Conservation (phyloP, 2,113 vertebrate genomes). For the Poeciliopsis occidentalis region DNA sequence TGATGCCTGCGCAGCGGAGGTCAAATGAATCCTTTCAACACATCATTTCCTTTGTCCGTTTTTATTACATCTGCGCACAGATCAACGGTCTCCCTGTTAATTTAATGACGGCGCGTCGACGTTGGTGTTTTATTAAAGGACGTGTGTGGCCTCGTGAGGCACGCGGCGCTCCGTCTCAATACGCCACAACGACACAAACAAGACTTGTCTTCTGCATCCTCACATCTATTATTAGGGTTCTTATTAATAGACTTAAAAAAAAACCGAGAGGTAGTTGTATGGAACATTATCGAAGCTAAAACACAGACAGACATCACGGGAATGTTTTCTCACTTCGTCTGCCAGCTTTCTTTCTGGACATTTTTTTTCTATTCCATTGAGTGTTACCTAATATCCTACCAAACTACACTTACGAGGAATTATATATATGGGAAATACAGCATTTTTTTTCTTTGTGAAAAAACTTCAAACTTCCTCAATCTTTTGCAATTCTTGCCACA, state of each 20-base stretch:
- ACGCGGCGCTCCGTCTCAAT: not conserved
- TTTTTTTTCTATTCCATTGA: not conserved
- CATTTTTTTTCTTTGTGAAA: no score
- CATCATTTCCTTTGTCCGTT: constrained; percentile 24
- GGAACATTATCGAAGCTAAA: not conserved
- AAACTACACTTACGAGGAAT: no score
- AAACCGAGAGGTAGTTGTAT: no score
- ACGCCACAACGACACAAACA: not conserved
- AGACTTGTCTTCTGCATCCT: not conserved
- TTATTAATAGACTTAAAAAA: not conserved
- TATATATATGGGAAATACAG: no score
- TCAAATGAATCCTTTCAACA: constrained; percentile 24
- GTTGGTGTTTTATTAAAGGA: not conserved
- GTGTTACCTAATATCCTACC: no score
- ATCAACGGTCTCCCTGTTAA: constrained; percentile 25
- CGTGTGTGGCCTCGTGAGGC: constrained; percentile 7
- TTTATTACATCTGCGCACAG: constrained; percentile 7
- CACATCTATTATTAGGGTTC: not conserved
- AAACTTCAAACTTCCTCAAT: no score
- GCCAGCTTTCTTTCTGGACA: not conserved
- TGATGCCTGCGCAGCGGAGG: constrained; percentile 77
- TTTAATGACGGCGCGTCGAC: constrained; percentile 28
- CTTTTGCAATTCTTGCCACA: no score
- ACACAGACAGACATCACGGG: not conserved
- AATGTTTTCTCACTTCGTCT: not conserved